Conservation (phyloP, 2,797 vertebrate species). For the Pangasius macronema region DNA sequence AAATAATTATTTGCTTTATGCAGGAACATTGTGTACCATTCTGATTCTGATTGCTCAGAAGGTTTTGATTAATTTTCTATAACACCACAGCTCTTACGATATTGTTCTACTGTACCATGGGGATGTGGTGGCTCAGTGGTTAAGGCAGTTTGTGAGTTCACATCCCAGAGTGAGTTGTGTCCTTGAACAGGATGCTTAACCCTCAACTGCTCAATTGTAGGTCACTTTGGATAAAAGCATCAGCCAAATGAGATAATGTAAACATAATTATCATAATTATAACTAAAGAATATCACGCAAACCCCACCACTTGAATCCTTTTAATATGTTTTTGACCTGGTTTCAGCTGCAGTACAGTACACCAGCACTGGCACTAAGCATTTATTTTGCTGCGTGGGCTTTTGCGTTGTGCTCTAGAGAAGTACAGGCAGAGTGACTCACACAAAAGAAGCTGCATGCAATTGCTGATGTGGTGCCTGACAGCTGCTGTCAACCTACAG, state of each 20-base stretch:
- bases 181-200: neutral
- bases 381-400: neutral
- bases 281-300: neutral
- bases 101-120: too few species aligned
- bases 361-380: neutral
- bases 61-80: neutral
- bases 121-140: neutral
- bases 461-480: slow-evolving; percentile 34
- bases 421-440: slow-evolving; percentile 18
- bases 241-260: neutral
- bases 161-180: neutral
- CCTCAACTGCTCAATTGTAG: neutral
- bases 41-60: neutral
- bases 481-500: slow-evolving; percentile 34
- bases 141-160: neutral
- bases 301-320: neutral
- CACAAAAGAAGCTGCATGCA: slow-evolving; percentile 37
- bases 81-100: neutral
- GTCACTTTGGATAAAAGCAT: neutral
- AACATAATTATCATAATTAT: neutral
- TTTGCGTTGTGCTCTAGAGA: slow-evolving; percentile 16
- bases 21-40: neutral
- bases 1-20: neutral
- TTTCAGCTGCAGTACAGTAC: neutral
- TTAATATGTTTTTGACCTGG: slow-evolving; percentile 23